These are phyloP conservation scores for Rhopalosiphum padi DNA, from an alignment of 1,140 invertebrate species.

Conservation along the genomic window DNA sequence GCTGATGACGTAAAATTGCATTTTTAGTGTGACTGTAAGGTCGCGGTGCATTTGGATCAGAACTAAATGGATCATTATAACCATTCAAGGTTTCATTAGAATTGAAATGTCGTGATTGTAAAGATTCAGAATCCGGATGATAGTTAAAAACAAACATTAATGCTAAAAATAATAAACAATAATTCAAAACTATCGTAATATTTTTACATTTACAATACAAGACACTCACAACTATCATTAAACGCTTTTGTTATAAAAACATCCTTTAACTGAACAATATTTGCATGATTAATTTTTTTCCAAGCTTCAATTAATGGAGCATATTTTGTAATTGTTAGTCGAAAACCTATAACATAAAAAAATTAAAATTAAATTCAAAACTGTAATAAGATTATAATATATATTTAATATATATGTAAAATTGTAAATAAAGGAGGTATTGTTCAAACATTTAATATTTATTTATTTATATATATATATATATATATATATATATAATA, in stretches of 20 bases:
- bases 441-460: not conserved
- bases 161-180: conserved; percentile 70
- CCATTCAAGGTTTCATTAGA: conserved; percentile 73
- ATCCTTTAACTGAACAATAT: conserved; percentile 89
- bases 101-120: conserved; percentile 86
- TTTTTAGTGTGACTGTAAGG: conserved; percentile 87
- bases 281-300: conserved; percentile 92
- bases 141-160: conserved; percentile 97
- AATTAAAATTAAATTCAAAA: not conserved
- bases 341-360: conserved; percentile 68
- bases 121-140: conserved; percentile 86
- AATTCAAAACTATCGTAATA: not conserved
- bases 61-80: conserved; percentile 81
- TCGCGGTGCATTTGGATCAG: conserved; percentile 80
- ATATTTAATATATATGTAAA: not conserved
- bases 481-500: not conserved
- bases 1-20: conserved; percentile 73
- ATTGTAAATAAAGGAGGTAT: not conserved
- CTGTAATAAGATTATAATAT: not conserved
- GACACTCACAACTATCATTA: conserved; percentile 88
- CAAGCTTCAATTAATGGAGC: conserved; percentile 88
- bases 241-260: conserved; percentile 96
- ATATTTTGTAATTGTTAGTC: conserved; percentile 83
- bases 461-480: not conserved
- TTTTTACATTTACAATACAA: not conserved